These are phyloP conservation scores for Psilopogon haemacephalus DNA, from an alignment of 2,113 vertebrate species.

Conservation along the genomic window DNA sequence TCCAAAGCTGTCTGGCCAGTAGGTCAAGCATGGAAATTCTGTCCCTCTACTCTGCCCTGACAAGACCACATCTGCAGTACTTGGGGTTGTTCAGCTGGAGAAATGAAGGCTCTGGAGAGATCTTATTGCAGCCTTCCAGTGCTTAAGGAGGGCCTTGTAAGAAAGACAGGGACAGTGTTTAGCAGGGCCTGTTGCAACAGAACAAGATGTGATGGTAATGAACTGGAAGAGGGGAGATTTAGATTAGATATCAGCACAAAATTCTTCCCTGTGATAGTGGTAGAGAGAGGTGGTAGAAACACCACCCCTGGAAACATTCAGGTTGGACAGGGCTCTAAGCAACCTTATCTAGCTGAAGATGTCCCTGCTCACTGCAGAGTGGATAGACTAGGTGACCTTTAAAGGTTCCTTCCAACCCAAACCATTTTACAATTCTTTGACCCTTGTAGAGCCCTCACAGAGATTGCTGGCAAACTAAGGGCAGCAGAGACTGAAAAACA, in stretches of 20 bases:
- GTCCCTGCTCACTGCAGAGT: background rate
- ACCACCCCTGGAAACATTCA: background rate
- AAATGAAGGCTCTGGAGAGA: background rate
- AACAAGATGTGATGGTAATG: background rate
- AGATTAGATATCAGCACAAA: background rate
- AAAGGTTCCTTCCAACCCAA: background rate
- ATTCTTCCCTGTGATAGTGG: background rate
- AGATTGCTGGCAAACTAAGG: background rate
- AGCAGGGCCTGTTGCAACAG: background rate
- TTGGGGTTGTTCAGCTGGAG: background rate
- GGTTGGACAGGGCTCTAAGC: background rate
- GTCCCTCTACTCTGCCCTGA: background rate
- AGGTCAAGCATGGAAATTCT: background rate
- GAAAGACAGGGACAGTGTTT: background rate
- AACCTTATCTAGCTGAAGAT: background rate
- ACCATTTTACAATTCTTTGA: background rate
- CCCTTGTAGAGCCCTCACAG: background rate
- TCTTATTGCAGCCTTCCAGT: background rate
- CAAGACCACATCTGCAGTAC: background rate
- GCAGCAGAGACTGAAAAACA: background rate
- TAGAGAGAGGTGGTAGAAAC: background rate
- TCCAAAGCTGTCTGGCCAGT: background rate
- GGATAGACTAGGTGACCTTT: background rate
- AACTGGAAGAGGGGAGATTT: background rate
- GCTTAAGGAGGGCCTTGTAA: background rate